Conservation (phyloP, 2,797 vertebrate genomes). For the Pangasius krempfi region DNA sequence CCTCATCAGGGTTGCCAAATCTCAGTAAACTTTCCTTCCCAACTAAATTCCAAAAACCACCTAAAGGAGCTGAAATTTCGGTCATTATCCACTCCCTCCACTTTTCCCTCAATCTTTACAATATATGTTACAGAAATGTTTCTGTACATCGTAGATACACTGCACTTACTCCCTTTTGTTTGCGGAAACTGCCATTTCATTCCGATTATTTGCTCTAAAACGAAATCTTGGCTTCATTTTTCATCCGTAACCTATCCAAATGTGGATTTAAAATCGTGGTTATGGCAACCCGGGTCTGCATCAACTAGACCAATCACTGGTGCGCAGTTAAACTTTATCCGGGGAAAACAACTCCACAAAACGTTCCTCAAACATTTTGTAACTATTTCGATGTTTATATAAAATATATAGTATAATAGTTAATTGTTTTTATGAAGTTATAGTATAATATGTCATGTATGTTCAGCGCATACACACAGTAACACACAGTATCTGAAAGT, state of each 20-base stretch:
- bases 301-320: background rate
- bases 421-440: background rate
- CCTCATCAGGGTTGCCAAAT: background rate
- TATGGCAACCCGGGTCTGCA: background rate
- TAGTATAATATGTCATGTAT: background rate
- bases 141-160: background rate
- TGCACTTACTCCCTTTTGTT: background rate
- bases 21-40: background rate
- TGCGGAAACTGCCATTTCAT: background rate
- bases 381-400: background rate
- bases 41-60: background rate
- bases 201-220: background rate
- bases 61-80: background rate
- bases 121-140: background rate
- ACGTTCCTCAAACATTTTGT: background rate
- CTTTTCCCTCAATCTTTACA: background rate
- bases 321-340: conserved; percentile 34
- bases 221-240: background rate
- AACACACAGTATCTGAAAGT: background rate
- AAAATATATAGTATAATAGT: background rate
- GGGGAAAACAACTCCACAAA: conserved; percentile 29
- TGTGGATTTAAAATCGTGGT: fast-evolving
- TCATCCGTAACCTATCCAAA: too few relatives aligned
- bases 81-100: background rate
- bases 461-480: background rate